A percentile compares a stretch with the other conserved stretches of the same genome.
Evolutionary conservation across 2,113 vertebrate species (phyloP).

Genomic region (Dasyprocta punctata): DNA sequence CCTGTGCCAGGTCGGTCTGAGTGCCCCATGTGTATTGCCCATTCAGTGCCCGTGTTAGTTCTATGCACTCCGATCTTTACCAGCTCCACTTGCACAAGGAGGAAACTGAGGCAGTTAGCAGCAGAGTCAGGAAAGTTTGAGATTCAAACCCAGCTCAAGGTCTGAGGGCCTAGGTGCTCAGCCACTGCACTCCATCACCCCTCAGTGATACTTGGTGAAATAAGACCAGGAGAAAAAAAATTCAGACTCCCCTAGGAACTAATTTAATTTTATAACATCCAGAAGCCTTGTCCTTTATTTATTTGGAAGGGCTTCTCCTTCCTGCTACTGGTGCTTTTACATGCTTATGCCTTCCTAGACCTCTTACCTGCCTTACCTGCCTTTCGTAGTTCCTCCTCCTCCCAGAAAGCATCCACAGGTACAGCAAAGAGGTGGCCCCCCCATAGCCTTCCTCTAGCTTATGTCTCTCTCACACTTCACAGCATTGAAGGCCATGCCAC

Average conservation of each 20-base stretch:
- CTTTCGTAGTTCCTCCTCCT: too few relatives aligned
- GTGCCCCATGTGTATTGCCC: not conserved
- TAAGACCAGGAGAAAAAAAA: not conserved
- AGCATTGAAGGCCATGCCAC: not conserved
- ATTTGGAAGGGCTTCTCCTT: not conserved
- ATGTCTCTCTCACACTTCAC: not conserved
- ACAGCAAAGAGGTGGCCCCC: not conserved
- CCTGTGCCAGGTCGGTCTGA: not conserved
- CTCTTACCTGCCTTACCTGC: not conserved
- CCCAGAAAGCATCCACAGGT: not conserved
- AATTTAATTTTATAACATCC: not conserved
- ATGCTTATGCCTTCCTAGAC: not conserved
- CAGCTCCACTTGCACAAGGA: not conserved
- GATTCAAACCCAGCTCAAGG: not conserved
- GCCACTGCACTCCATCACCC: not conserved
- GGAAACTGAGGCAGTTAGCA: not conserved
- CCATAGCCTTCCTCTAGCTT: not conserved
- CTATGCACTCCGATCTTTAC: not conserved
- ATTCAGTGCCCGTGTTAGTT: rapidly evolving
- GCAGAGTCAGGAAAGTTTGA: not conserved
- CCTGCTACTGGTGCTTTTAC: not conserved
- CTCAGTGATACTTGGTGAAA: not conserved
- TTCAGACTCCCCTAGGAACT: not conserved
- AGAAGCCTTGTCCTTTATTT: not conserved
- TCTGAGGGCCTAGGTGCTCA: not conserved